These are phyloP conservation scores for Xenopus petersii DNA, from an alignment of 2,797 vertebrate species.

Conservation along the genomic window DNA sequence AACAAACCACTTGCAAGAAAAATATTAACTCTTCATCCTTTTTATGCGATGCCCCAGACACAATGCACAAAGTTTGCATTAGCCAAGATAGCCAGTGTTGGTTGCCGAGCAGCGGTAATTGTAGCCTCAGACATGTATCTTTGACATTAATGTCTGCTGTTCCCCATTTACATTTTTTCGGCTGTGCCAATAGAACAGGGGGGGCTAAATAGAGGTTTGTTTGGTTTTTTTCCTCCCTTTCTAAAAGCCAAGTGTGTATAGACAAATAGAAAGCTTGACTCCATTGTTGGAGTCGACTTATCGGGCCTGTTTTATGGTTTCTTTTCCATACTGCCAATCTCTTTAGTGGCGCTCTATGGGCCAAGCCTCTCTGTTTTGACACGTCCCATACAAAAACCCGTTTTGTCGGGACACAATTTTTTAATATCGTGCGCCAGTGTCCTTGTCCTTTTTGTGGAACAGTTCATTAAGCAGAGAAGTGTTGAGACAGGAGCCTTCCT, in stretches of 20 bases:
- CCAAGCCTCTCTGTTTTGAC: background rate
- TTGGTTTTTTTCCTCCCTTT: slow-evolving; percentile 65
- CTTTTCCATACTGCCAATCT: background rate
- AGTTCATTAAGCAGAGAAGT: slow-evolving; percentile 24
- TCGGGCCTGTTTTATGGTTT: background rate
- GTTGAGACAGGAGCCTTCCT: slow-evolving; percentile 9
- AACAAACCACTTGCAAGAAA: background rate
- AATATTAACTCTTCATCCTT: background rate
- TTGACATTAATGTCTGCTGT: slow-evolving; percentile 70
- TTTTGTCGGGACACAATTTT: background rate
- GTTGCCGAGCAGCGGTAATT: slow-evolving; percentile 73
- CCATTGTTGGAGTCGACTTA: background rate
- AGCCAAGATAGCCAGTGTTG: slow-evolving; percentile 32
- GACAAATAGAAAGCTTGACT: slow-evolving; percentile 55
- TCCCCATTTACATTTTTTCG: slow-evolving; percentile 72
- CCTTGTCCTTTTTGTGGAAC: background rate
- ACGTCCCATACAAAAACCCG: background rate
- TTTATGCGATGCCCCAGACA: background rate
- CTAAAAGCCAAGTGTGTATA: slow-evolving; percentile 65
- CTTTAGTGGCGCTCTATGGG: background rate
- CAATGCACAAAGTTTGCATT: slow-evolving; percentile 44
- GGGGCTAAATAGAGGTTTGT: slow-evolving; percentile 66
- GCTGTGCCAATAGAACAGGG: slow-evolving; percentile 63
- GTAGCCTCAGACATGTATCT: slow-evolving; percentile 71
- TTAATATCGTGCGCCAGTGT: background rate